These are phyloP conservation scores for Enteromius viviparus DNA, from an alignment of 2,797 vertebrate genomes.

Conservation along the genomic window DNA sequence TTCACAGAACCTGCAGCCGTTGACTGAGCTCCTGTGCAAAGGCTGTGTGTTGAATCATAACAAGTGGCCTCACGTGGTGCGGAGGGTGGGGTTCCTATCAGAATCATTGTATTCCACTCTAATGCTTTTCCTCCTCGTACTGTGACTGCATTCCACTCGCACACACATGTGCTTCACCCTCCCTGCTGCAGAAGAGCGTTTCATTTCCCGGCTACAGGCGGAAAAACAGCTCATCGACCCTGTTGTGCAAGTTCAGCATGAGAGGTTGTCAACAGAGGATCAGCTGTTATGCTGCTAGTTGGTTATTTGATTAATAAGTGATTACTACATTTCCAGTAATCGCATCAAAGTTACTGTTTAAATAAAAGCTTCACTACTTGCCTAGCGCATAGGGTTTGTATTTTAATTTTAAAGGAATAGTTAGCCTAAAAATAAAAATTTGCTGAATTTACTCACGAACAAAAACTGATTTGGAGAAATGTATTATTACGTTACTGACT, in stretches of 20 bases:
- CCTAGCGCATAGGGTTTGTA: not conserved
- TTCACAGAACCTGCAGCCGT: slow-evolving; percentile 1
- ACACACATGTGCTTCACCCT: slow-evolving; percentile 13
- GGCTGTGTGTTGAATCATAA: slow-evolving; percentile 44
- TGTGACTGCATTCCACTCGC: slow-evolving; percentile 5
- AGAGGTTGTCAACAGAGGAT: slow-evolving; percentile 12
- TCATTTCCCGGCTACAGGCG: not conserved
- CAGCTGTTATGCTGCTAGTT: not conserved
- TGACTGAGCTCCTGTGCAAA: slow-evolving; percentile 20
- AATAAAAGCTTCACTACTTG: not conserved
- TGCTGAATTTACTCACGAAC: not conserved
- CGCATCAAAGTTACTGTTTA: not conserved
- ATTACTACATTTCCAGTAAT: not conserved
- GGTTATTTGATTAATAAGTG: not conserved
- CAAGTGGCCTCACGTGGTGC: slow-evolving; percentile 42
- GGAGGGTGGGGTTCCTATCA: slow-evolving; percentile 33
- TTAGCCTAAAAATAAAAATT: not conserved
- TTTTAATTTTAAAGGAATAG: not conserved
- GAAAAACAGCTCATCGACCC: not conserved
- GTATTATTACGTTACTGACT: not conserved
- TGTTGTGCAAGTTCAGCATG: slow-evolving; percentile 33
- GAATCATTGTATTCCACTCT: slow-evolving; percentile 32
- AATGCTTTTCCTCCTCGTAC: slow-evolving; percentile 21
- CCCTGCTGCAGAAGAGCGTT: not conserved
- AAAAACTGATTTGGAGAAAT: not conserved